These are phyloP conservation scores for Diceros bicornis DNA, from an alignment of 2,797 vertebrate species.

Conservation along the genomic window DNA sequence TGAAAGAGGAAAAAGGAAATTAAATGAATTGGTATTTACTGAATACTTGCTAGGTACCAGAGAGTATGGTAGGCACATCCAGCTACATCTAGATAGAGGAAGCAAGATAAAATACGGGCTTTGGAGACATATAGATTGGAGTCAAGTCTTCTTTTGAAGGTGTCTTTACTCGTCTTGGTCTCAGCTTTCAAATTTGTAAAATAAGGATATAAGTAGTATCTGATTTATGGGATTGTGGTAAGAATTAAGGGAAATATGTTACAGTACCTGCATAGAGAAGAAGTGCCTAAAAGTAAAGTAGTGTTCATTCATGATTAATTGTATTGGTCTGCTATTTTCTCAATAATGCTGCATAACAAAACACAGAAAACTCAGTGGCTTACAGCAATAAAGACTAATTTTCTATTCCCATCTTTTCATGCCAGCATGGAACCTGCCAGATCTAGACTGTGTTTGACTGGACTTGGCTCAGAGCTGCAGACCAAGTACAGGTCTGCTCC, in stretches of 20 bases:
- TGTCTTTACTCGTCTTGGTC: neutral
- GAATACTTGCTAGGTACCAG: neutral
- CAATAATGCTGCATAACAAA: constrained; percentile 27
- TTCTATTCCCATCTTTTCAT: constrained; percentile 28
- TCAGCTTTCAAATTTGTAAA: constrained; percentile 41
- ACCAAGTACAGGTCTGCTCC: neutral
- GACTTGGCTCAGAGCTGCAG: neutral
- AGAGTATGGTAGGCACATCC: neutral
- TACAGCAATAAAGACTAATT: neutral
- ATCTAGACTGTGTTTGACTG: neutral
- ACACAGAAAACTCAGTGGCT: neutral
- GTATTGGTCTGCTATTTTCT: neutral
- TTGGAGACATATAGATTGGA: neutral
- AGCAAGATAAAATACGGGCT: neutral
- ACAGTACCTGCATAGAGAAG: neutral
- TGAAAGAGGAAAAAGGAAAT: neutral
- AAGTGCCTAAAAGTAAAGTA: neutral
- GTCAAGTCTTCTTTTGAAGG: neutral
- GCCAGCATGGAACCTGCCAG: neutral
- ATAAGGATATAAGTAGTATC: neutral
- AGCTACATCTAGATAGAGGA: neutral
- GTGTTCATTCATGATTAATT: neutral
- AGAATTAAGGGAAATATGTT: neutral
- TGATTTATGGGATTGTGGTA: neutral
- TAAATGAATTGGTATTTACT: neutral